Evolutionary conservation across 1,140 invertebrate species (phyloP), one percentile per base, ranked within the genome.

Genomic region (Marisa cornuarietis): DNA sequence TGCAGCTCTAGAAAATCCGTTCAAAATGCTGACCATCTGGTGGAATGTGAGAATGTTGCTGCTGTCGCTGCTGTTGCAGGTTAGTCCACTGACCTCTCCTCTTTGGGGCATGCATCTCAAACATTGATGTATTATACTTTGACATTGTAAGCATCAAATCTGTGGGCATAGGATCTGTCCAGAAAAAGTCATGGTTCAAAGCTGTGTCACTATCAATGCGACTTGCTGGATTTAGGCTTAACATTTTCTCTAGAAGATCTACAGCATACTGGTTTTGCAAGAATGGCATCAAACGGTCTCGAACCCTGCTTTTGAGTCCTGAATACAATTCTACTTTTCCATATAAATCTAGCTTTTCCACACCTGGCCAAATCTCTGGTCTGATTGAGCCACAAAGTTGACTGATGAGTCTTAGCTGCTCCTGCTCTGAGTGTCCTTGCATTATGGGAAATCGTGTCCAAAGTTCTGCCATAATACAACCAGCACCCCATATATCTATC

Each of bases 391-490:
- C 99, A 92, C 98, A 99, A 18, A 99, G 91, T 88, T 99, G 97
- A 1, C 95, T 97, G 79, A 99, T 99, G 20, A 99, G 92, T 16
- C 95, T 96, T 0, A 99, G 90, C 79, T 99, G 99, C 87, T 98
- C 96, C 86, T 99, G 97, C 88, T 99, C 98, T 14, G 96, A 97
- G 82, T 95, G 96, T 0, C 98, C 98, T 93, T 94, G 94, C 92
- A 94, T 94, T 51, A 95, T 94, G 7, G 95, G 94, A 63, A 90
- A 92, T 81, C 97, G 92, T 0, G 97, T 99, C 98, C 98, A 99
- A 96, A 99, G 97, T 92, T 99, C 98, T 0, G 98, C 98, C 97
- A 99, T 99, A 65, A 99, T 99, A 88, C 98, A 99, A 0, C 98
- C 98, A 52, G 96, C 98, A 14, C 98, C 98, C 98, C 98, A 99